Evolutionary conservation across 2,113 vertebrate species (phyloP).

Genomic region (Paralichthys olivaceus): DNA sequence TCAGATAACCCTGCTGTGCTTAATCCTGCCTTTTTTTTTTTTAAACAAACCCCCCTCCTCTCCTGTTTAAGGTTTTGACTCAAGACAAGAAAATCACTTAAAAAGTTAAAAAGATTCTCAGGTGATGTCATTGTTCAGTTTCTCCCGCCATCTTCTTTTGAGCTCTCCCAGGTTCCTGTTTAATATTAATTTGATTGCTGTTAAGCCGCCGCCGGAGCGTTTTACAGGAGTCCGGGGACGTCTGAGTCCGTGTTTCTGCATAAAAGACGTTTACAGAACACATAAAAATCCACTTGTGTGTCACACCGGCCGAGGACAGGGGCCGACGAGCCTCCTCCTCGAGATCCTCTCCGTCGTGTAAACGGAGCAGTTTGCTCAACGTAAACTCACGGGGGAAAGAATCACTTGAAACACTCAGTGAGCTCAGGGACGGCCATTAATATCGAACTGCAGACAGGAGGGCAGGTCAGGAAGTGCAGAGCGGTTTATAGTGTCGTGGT

Average conservation of each 20-base stretch:
- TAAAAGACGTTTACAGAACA: conserved; percentile 61
- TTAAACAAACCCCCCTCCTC: background rate
- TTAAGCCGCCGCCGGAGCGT: background rate
- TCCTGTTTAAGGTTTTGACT: background rate
- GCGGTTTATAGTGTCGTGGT: background rate
- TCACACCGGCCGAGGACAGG: conserved; percentile 21
- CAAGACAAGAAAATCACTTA: background rate
- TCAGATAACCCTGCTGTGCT: no score
- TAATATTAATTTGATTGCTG: conserved; percentile 44
- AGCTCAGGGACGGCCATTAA: conserved; percentile 46
- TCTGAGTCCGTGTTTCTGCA: background rate
- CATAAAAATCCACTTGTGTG: conserved; percentile 59
- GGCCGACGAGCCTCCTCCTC: conserved; percentile 19
- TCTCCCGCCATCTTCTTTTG: background rate
- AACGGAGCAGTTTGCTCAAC: conserved; percentile 51
- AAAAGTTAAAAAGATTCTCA: background rate
- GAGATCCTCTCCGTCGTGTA: conserved; percentile 35
- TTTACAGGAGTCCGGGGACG: background rate
- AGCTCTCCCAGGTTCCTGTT: conserved; percentile 23
- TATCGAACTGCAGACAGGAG: conserved; percentile 42
- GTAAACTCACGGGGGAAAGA: conserved; percentile 62
- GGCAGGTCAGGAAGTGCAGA: conserved; percentile 13
- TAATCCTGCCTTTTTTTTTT: no score
- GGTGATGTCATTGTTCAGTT: background rate
- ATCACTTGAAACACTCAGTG: conserved; percentile 66